Conservation (phyloP, 1,140 invertebrate genomes). For the Bacillus rossius region DNA sequence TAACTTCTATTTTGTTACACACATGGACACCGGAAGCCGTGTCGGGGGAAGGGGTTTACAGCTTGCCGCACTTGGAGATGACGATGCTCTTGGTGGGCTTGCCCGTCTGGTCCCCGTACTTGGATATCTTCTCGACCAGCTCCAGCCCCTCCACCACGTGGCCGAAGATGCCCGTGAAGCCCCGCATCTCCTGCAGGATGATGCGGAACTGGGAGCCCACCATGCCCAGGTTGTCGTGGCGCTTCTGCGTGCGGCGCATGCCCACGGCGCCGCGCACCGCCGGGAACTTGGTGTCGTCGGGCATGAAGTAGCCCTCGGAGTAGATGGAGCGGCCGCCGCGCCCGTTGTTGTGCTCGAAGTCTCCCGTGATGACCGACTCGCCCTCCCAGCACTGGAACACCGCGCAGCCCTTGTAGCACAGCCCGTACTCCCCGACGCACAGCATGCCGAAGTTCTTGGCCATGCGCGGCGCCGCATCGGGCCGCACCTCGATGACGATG, state of each 20-base stretch:
- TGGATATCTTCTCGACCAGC: slow-evolving; percentile 71
- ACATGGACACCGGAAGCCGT: no score
- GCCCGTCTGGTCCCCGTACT: slow-evolving; percentile 66
- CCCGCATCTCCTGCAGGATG: slow-evolving; percentile 71
- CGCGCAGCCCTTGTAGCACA: slow-evolving; percentile 70
- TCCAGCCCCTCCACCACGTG: slow-evolving; percentile 76
- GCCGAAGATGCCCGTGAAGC: slow-evolving; percentile 78
- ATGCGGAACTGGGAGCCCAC: slow-evolving; percentile 81
- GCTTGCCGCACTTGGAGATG: slow-evolving; percentile 70
- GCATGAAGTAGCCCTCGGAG: slow-evolving; percentile 72
- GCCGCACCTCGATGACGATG: slow-evolving; percentile 76
- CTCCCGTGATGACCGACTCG: slow-evolving; percentile 72
- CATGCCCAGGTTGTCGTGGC: slow-evolving; percentile 71
- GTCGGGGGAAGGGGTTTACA: slow-evolving; percentile 41
- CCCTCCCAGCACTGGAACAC: slow-evolving; percentile 80
- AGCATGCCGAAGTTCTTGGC: slow-evolving; percentile 82
- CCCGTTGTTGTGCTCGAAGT: slow-evolving; percentile 77
- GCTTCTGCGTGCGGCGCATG: slow-evolving; percentile 75
- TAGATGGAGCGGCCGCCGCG: slow-evolving; percentile 71
- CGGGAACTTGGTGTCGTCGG: slow-evolving; percentile 73
- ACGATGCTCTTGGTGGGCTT: slow-evolving; percentile 69
- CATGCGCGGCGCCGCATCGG: slow-evolving; percentile 84
- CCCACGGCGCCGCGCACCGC: slow-evolving; percentile 70
- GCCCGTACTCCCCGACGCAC: slow-evolving; percentile 70
- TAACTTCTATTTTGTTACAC: no score